Evolutionary conservation across 2,888 invertebrate genomes (phyloP).

Genomic region (Oligia strigilis): DNA sequence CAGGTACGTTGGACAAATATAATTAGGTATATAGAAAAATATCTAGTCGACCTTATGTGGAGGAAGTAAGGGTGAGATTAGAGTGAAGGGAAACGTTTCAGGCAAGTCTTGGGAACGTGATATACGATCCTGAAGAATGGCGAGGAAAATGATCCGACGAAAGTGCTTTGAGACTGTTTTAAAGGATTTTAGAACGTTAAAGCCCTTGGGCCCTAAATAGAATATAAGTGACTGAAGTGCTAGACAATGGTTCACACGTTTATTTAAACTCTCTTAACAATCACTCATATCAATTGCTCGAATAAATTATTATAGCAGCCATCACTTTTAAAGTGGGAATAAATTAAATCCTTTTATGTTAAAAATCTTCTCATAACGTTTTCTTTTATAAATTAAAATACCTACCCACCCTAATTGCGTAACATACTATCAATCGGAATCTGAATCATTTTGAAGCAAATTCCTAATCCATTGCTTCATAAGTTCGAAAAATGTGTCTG

Average conservation of each 20-base stretch:
- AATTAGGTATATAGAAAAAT: slow-evolving; percentile 39
- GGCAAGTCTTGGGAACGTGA: slow-evolving; percentile 66
- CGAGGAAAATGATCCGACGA: not conserved
- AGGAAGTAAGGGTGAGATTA: slow-evolving; percentile 52
- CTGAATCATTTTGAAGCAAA: too few relatives aligned
- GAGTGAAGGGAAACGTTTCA: slow-evolving; percentile 65
- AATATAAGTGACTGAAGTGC: not conserved
- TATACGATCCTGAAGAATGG: slow-evolving; percentile 54
- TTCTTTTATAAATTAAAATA: too few relatives aligned
- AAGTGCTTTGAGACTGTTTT: not conserved
- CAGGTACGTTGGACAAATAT: slow-evolving; percentile 66
- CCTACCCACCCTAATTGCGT: too few relatives aligned
- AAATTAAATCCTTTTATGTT: too few relatives aligned
- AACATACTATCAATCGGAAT: too few relatives aligned
- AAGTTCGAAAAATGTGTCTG: too few relatives aligned
- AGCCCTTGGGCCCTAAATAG: not conserved
- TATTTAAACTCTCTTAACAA: not conserved
- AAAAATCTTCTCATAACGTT: too few relatives aligned
- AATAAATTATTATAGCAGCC: too few relatives aligned
- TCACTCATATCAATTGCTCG: too few relatives aligned
- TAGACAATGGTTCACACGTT: not conserved
- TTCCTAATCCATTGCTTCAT: too few relatives aligned
- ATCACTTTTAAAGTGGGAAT: too few relatives aligned
- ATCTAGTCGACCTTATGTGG: slow-evolving; percentile 36
- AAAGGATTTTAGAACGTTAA: too few relatives aligned